Evolutionary conservation across 2,113 vertebrate species (phyloP).

Genomic region (Clarias gariepinus): DNA sequence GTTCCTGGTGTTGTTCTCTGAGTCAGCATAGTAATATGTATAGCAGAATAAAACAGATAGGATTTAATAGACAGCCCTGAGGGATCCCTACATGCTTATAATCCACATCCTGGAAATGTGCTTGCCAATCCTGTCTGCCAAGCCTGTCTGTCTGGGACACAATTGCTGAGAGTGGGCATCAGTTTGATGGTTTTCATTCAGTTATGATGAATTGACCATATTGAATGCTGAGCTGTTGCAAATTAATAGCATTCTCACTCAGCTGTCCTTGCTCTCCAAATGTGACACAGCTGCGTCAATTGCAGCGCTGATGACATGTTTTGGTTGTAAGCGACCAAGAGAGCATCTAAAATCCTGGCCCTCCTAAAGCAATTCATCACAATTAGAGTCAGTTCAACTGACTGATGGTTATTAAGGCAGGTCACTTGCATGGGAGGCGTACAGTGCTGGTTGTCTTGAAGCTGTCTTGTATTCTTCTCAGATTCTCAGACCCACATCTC

Average conservation of each 20-base stretch:
- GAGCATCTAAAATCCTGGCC: not conserved
- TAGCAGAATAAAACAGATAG: not conserved
- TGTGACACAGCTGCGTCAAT: not conserved
- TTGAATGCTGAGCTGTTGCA: not conserved
- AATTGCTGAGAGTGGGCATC: not conserved
- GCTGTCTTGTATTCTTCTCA: not conserved
- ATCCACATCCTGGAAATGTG: not conserved
- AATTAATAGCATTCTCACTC: not conserved
- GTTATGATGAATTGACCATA: not conserved
- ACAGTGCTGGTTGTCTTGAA: not conserved
- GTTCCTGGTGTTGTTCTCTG: not conserved
- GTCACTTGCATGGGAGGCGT: not conserved
- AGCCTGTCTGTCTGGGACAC: not conserved
- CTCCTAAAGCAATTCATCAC: not conserved
- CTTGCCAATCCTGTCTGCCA: not conserved
- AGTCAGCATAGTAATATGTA: not conserved
- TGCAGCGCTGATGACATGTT: not conserved
- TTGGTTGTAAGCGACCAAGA: not conserved
- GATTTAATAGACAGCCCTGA: not conserved
- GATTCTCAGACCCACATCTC: not conserved
- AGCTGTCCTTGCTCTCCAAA: not conserved
- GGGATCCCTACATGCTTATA: not conserved
- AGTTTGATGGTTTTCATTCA: not conserved
- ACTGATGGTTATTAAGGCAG: not conserved
- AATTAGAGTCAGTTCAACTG: not conserved